Percentiles rank a stretch among this genome's conserved stretches.
These are phyloP conservation scores for Rotaria sp. DNA, from an alignment of 2,888 invertebrate genomes.

Conservation along the genomic window DNA sequence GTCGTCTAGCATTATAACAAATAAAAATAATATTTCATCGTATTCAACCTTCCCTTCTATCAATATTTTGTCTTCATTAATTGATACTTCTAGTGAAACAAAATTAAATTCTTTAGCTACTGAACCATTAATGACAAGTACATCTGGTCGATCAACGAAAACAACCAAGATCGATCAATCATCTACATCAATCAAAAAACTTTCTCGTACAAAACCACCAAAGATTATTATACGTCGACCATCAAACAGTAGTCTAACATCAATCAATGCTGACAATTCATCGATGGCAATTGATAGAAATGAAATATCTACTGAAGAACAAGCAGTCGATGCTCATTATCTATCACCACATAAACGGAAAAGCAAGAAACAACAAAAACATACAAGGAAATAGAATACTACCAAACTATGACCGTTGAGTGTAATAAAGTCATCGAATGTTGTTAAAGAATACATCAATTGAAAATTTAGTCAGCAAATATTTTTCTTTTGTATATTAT, in stretches of 20 bases:
- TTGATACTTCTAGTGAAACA: not conserved
- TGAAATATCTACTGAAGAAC: not conserved
- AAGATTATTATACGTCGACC: not conserved
- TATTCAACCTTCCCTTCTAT: not conserved
- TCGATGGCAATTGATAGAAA: not conserved
- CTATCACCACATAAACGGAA: too few species aligned
- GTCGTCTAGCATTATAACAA: too few species aligned
- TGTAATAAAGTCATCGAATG: too few species aligned
- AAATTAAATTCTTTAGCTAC: not conserved
- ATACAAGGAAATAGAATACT: too few species aligned
- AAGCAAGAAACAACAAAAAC: too few species aligned
- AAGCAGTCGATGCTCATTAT: too few species aligned
- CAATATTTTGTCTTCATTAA: not conserved
- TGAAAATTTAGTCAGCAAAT: too few species aligned
- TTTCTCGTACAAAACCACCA: not conserved
- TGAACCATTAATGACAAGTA: not conserved
- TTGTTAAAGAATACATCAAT: too few species aligned
- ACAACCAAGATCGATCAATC: not conserved
- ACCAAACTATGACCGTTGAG: too few species aligned
- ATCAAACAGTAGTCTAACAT: not conserved
- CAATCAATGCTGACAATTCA: not conserved
- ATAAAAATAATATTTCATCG: too few species aligned
- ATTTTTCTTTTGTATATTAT: too few species aligned
- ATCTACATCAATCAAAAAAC: not conserved
- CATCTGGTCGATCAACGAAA: not conserved